Conservation (phyloP, 2,797 vertebrate species). For the Sphenodon punctatus region DNA sequence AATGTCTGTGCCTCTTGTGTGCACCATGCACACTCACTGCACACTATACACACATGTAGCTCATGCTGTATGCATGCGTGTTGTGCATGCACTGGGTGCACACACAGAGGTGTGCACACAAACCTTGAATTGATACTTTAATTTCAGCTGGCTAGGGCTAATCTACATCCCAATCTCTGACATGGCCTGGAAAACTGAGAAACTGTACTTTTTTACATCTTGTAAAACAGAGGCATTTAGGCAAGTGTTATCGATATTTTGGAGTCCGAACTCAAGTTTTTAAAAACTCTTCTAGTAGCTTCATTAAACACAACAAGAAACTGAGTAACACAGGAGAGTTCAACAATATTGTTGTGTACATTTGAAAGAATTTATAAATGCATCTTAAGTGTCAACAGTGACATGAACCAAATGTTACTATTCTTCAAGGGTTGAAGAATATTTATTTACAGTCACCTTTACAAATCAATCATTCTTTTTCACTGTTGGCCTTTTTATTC, state of each 20-base stretch:
- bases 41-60: too few relatives aligned
- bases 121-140: too few relatives aligned
- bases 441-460: neutral
- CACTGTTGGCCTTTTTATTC: neutral
- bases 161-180: neutral
- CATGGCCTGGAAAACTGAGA: neutral
- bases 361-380: neutral
- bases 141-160: too few relatives aligned
- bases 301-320: too few relatives aligned
- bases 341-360: neutral
- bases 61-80: too few relatives aligned
- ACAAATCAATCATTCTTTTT: neutral
- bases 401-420: neutral
- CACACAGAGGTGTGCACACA: too few relatives aligned
- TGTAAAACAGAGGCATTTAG: neutral
- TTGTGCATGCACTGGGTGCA: too few relatives aligned
- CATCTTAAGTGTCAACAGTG: fast-evolving
- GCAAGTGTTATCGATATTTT: neutral
- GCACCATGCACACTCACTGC: too few relatives aligned
- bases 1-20: too few relatives aligned
- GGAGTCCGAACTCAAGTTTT: too few relatives aligned
- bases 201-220: neutral
- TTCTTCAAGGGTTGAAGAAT: neutral
- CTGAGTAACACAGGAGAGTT: too few relatives aligned
- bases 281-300: neutral